Base-by-base conservation (phyloP, 2,113 vertebrate species). In the Pseudopodoces humilis region DNA sequence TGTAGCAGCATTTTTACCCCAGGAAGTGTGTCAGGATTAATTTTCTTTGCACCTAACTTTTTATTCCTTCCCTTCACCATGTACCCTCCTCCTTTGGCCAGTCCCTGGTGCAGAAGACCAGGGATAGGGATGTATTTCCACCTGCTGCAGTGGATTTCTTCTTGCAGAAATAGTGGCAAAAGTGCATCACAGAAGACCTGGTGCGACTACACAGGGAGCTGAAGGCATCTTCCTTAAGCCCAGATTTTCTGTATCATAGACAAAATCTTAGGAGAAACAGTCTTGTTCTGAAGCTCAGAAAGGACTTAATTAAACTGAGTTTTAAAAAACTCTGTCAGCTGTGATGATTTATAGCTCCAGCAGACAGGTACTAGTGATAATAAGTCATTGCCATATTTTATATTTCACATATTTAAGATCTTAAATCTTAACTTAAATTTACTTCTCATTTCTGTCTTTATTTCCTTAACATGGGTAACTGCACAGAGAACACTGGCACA, bases 71-170 rank as follows among this genome's bases (percentile, higher is more conserved):
- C 33, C 1, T 14, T 9, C 44, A 31, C 39, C 14, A 5, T 22
- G 12, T 62, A 83, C 33, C 16, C 11, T 31, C 15, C 24, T 67
- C 20, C 31, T 67, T 18, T 3, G 2, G 30, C 10, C 52, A 11
- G 4, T 27, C 6, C 33, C 47, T 9, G 5, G 21, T 10, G 3
- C 0, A 1, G 24, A 19, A 43, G 13, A 50, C 12, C 21, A 37
- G 28, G 19, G 49, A 37, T 25, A n/a, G 13, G 39, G 11, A 46
- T 78, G 44, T 2, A 1, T 41, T 92, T 56, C 31, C 35, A 65
- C 5, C 15, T 37, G 0, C 28, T 3, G 1, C 13, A 5, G 16
- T 28, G 47, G 19, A 39, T 59, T 62, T 62, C 53, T 2, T 2
- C 70, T 68, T 2, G 2, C 35, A 80, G 28, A 64, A 69, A 31